Evolutionary conservation across 2,888 invertebrate species (phyloP).

Genomic region (Phengaris arion): DNA sequence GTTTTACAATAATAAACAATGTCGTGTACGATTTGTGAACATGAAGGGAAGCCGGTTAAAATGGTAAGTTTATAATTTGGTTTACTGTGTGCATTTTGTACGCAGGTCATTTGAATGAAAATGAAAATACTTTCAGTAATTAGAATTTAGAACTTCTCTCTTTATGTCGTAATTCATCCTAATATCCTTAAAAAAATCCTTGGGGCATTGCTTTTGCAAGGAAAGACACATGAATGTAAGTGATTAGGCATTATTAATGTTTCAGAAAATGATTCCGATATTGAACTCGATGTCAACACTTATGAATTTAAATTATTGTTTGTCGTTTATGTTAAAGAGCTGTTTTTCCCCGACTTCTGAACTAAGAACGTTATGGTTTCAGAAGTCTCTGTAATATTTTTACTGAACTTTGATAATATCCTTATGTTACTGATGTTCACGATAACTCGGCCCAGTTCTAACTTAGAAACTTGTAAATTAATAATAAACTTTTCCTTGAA

Average conservation of each 20-base stretch:
- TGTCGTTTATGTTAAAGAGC: slow-evolving; percentile 1
- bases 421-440: too few relatives aligned
- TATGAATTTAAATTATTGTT: not conserved
- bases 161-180: too few relatives aligned
- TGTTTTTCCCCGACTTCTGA: not conserved
- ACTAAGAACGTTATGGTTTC: not conserved
- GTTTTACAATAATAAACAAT: slow-evolving; percentile 42
- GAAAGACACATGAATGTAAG: too few relatives aligned
- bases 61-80: slow-evolving; percentile 52
- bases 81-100: slow-evolving; percentile 20
- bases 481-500: too few relatives aligned
- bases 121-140: not conserved
- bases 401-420: too few relatives aligned
- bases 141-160: too few relatives aligned
- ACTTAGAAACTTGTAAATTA: too few relatives aligned
- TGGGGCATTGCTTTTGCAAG: too few relatives aligned
- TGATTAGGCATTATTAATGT: not conserved
- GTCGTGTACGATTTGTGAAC: slow-evolving; percentile 60
- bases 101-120: not conserved
- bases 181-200: too few relatives aligned
- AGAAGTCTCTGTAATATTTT: not conserved
- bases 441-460: too few relatives aligned
- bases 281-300: not conserved
- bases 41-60: slow-evolving; percentile 52
- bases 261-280: not conserved